Percentiles rank a stretch among this genome's conserved stretches.
phyloP scores from a whole-genome alignment of 2,797 vertebrate species.

The Botia kubotai region DNA sequence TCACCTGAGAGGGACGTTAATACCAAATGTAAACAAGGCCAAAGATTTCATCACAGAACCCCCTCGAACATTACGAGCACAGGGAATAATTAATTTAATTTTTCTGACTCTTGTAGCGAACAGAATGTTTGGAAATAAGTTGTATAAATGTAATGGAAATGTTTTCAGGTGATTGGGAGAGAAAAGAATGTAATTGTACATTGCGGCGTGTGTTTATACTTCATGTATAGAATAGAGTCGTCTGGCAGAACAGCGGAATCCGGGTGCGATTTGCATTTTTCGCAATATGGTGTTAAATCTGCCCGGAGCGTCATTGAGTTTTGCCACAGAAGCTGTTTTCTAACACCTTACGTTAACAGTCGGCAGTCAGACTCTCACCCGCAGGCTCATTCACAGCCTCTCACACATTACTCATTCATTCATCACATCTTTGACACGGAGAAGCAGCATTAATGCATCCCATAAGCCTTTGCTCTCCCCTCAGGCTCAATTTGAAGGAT shows the following conservation, averaged over 20 bases:
- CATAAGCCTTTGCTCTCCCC: background rate
- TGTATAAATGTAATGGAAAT: no score
- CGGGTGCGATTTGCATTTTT: conserved; percentile 22
- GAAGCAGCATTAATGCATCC: background rate
- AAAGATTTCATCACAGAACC: background rate
- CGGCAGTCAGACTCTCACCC: conserved; percentile 45
- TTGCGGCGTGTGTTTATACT: background rate
- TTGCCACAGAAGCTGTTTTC: conserved; percentile 53
- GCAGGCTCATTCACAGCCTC: conserved; percentile 42
- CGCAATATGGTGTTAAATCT: conserved; percentile 52
- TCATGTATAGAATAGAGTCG: conserved; percentile 6
- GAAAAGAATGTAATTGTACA: background rate
- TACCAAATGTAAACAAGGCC: background rate
- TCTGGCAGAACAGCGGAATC: conserved; percentile 17
- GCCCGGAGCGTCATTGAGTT: conserved; percentile 36
- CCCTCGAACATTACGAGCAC: background rate
- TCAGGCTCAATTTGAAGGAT: conserved; percentile 1
- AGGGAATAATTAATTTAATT: no score
- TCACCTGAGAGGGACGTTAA: background rate
- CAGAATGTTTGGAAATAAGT: no score
- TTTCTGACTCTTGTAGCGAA: no score
- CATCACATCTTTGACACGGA: conserved; percentile 33
- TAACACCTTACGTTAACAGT: conserved; percentile 62
- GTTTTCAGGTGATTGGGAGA: background rate
- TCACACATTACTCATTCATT: conserved; percentile 46